These are phyloP conservation scores for Phenganax stokvisi DNA, from an alignment of 92 coral and sea anemone genomes.

Conservation along the genomic window DNA sequence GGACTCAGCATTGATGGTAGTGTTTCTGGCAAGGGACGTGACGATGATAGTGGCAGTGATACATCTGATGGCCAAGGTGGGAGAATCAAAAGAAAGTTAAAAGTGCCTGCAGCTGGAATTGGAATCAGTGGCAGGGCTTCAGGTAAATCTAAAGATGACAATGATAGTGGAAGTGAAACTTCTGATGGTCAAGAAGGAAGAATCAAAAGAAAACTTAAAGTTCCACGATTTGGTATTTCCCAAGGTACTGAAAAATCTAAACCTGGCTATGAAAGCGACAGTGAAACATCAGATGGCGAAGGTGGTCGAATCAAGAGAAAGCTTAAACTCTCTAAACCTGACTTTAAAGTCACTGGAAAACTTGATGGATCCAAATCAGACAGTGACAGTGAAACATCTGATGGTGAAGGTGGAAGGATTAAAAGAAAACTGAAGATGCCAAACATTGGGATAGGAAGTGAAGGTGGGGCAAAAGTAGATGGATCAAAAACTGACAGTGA, in stretches of 20 bases:
- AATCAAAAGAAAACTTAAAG: conserved; percentile 22
- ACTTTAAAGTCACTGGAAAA: neutral
- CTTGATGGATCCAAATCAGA: conserved; percentile 24
- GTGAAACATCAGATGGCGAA: conserved; percentile 13
- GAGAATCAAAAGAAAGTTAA: conserved; percentile 27
- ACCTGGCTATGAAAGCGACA: conserved; percentile 2
- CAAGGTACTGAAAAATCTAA: too few relatives aligned
- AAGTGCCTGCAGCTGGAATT: conserved; percentile 32
- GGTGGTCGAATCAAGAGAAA: conserved; percentile 10
- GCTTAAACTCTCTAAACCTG: neutral
- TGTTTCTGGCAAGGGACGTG: conserved; percentile 1
- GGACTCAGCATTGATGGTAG: conserved; percentile 7
- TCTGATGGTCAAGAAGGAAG: conserved; percentile 36
- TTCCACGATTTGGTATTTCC: conserved; percentile 14
- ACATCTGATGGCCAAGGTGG: conserved; percentile 39
- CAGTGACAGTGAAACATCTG: conserved; percentile 23
- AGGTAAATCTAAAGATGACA: neutral
- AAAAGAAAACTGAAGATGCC: conserved; percentile 20
- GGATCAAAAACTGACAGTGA: conserved; percentile 2
- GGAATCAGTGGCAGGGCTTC: conserved; percentile 16
- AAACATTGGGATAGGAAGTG: neutral
- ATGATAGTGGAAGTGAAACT: conserved; percentile 24
- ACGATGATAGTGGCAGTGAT: conserved; percentile 15
- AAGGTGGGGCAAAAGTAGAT: neutral
- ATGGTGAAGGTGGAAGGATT: conserved; percentile 12